Conservation (phyloP, 2,797 vertebrate genomes). For the Thamnophis elegans region DNA sequence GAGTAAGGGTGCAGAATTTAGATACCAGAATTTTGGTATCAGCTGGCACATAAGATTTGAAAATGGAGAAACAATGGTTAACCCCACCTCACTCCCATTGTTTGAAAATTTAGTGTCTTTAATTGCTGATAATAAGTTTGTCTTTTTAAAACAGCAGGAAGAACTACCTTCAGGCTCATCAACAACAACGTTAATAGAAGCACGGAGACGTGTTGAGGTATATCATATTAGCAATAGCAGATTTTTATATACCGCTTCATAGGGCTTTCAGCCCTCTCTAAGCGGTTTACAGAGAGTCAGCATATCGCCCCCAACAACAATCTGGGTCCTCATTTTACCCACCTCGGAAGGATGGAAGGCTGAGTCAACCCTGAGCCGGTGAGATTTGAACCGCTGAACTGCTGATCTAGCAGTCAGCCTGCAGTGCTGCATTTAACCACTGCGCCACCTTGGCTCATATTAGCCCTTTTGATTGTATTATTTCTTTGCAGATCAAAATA, state of each 20-base stretch:
- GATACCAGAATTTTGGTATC: background rate
- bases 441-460: too few relatives aligned
- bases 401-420: too few relatives aligned
- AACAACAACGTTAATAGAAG: background rate
- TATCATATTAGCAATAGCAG: rapidly evolving
- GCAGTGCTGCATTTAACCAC: too few relatives aligned
- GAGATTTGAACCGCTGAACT: too few relatives aligned
- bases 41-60: background rate
- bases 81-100: background rate
- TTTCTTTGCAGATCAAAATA: background rate
- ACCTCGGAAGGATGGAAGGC: too few relatives aligned
- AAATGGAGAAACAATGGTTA: background rate
- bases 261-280: too few relatives aligned
- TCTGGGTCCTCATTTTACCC: too few relatives aligned
- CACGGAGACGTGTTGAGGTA: constrained; percentile 37
- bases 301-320: too few relatives aligned
- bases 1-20: background rate
- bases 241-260: too few relatives aligned
- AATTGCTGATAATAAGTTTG: background rate
- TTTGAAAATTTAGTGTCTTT: background rate
- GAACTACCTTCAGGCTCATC: background rate
- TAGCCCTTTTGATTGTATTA: background rate
- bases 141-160: background rate
- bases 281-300: too few relatives aligned
- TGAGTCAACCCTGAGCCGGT: too few relatives aligned